Base-by-base conservation (phyloP, 2,113 vertebrate species). In the Choloepus hoffmanni region DNA sequence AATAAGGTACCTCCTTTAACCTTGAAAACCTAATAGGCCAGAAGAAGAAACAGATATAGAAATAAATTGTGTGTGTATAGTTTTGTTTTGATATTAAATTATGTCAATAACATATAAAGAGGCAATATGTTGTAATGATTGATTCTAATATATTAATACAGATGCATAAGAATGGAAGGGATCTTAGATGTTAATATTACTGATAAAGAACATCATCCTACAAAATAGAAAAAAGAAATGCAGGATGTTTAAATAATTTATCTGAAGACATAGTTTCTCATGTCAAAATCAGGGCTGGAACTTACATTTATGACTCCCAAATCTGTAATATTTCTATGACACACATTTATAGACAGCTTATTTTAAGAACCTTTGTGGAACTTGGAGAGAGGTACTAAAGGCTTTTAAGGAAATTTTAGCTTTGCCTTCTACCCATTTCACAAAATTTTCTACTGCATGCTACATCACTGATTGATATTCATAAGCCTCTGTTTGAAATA, bases 161-260 rank as follows among this genome's bases (percentile, higher is more conserved):
- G 18, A 74, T 21, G 89, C 10, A 30, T 7, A 72, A 4, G 2
- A 70, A 83, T 45, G 6, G 21, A 73, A 63, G 5, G 30, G 10
- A 70, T 72, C 33, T 73, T 63, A 55, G 7, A 73, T 90, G 82
- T 74, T 70, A 58, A 48, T 63, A 7, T 45, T 81, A 12, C 86
- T 86, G 43, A 60, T 8, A 13, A 70, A 79, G 2, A 92, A 55
- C 24, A 74, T 62, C 30, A 45, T 30, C 21, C 40, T n/a, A 40
- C 16, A 70, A 70, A 67, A 93, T 1, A 68, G 15, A 83, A 33
- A 88, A 96, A 85, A 50, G 0, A 81, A 7, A 36, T 81, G 3
- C 8, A 95, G 30, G 68, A 74, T 50, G 8, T 81, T 96, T 45
- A 85, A 84, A 58, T 89, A 77, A 85, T 60, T 58, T 36, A 67